Evolutionary conservation across 2,797 vertebrate genomes (phyloP).

Genomic region (Oreochromis grahami): DNA sequence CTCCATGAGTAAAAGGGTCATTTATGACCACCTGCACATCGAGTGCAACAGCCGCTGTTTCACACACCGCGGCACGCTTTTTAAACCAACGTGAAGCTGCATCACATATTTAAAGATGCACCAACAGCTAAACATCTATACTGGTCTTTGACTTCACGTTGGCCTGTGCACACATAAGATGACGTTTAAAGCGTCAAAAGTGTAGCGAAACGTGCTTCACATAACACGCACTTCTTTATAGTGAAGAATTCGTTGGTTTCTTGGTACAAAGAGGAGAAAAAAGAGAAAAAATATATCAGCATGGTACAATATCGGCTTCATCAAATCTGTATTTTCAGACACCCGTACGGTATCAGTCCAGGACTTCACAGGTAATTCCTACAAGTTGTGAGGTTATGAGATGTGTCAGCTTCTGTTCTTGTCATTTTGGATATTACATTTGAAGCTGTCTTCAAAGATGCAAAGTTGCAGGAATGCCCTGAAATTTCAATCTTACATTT

Average conservation of each 20-base stretch:
- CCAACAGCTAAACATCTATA: fast-evolving
- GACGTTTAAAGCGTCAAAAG: fast-evolving
- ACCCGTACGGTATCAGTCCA: not conserved
- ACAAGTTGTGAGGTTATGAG: not conserved
- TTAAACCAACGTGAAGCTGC: not conserved
- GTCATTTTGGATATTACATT: fast-evolving
- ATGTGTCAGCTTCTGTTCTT: not conserved
- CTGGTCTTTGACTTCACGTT: not conserved
- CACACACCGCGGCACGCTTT: fast-evolving
- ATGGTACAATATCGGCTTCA: not conserved
- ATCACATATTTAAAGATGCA: no score
- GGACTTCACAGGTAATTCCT: not conserved
- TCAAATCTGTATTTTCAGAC: not conserved
- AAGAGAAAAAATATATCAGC: not conserved
- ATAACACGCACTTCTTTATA: not conserved
- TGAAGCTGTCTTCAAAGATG: not conserved
- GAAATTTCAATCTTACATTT: fast-evolving
- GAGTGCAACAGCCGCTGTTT: not conserved
- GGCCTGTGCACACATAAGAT: not conserved
- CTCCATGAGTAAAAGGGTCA: not conserved
- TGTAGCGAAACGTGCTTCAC: not conserved
- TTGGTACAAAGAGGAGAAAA: not conserved
- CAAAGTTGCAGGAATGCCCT: not conserved
- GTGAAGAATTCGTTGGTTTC: not conserved
- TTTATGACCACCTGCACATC: not conserved